Evolutionary conservation across 2,888 invertebrate genomes (phyloP), one percentile per base, ranked within the genome.

Genomic region (Drosophila nr. perissopoda): DNA sequence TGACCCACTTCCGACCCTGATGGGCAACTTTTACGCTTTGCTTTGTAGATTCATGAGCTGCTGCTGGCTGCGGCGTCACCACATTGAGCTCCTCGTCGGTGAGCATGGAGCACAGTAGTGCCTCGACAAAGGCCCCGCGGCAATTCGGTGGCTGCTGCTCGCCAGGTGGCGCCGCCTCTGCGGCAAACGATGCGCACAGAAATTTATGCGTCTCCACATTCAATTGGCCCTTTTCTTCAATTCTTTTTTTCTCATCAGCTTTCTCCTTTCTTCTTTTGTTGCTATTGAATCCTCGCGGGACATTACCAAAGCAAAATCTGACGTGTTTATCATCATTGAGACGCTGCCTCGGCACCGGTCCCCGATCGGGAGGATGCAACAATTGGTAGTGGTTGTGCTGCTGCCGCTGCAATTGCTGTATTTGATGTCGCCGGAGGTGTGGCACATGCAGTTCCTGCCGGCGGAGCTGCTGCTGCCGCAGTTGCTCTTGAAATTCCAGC

Each of bases 101-200:
- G 2, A 83, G 63, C 88, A 83, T 81, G 13, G 83, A 83, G 56
- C 88, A 87, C 2, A 83, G 21, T 0, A 83, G 1, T 7, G 84
- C 65, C 42, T 76, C 76, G 7, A 65, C 29, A 40, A 83, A 87
- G 16, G 5, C 27, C 0, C n/a, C 13, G 3, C 58, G 25, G 4
- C 0, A 66, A 2, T 36, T 8, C 13, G 46, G 11, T 2, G 0
- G 16, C 29, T 34, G 8, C 10, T 34, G 13, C 4, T 27, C 13
- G 5, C 8, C 10, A 10, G 4, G 7, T n/a, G 27, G n/a, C 8
- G 18, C 27, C 38, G 18, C n/a, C 27, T n/a, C 7, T 4, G 7
- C 4, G 46, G 4, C 1, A 29, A 65, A 65, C n/a, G 51, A 4
- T 8, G 10, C 4, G 18, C 72, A 72, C 2, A 72, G 54, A 65